phyloP scores from a whole-genome alignment of 2,113 vertebrate genomes.

The Festucalex cinctus region DNA sequence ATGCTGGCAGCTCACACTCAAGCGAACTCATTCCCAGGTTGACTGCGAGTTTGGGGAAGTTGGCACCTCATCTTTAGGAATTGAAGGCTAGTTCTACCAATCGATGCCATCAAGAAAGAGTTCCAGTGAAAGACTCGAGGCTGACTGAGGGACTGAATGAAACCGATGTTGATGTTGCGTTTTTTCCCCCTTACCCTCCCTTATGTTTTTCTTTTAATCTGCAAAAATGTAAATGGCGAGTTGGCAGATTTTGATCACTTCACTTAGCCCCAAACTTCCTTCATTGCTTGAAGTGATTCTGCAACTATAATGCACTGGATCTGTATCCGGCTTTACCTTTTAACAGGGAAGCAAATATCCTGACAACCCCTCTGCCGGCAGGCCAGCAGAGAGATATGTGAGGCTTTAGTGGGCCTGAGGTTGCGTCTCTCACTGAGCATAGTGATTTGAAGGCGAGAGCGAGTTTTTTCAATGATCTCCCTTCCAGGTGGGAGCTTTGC shows the following conservation, averaged over 20 bases:
- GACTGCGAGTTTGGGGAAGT: no score
- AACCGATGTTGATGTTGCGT: no score
- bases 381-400: conserved; percentile 25
- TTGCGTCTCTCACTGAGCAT: conserved; percentile 25
- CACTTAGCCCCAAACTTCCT: neutral
- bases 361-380: neutral
- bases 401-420: conserved; percentile 33
- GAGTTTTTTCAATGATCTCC: conserved; percentile 32
- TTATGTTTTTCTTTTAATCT: no score
- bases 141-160: no score
- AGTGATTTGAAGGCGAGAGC: conserved; percentile 24
- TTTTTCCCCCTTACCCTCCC: no score
- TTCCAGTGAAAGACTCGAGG: no score
- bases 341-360: conserved; percentile 35
- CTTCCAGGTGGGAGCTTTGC: conserved; percentile 15
- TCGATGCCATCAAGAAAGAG: no score
- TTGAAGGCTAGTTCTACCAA: no score
- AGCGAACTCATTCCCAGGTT: no score
- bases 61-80: no score
- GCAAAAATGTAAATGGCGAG: no score
- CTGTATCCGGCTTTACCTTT: conserved; percentile 18
- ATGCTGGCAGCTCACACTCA: no score
- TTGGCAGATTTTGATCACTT: neutral
- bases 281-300: conserved; percentile 20
- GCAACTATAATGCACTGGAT: conserved; percentile 1